Evolutionary conservation across 2,797 vertebrate species (phyloP), one percentile per base, ranked within the genome.

Genomic region (Holocentrus rufus): DNA sequence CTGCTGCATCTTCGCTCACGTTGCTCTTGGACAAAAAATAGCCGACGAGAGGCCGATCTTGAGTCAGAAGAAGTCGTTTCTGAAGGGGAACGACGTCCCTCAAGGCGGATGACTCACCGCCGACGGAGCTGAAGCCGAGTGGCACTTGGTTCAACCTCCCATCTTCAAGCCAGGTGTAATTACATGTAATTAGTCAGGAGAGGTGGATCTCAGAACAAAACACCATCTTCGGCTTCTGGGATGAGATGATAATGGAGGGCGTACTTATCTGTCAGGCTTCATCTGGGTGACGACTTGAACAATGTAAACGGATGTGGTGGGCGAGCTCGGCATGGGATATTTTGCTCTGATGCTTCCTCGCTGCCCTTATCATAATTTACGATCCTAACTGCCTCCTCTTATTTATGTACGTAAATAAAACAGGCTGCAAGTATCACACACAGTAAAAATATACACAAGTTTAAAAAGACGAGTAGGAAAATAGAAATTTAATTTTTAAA

Each of bases 151-250:
- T 69, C 31, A 18, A 3, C 53, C 39, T 46, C 15, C 15, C 54
- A 65, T 52, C 62, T 74, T 79, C 69, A 68, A 65, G 79, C 69
- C 65, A 61, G 57, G 76, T 57, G 1, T 65, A 71, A 90, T 88
- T 79, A 80, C 67, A 65, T 67, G 70, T 71, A 85, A 90, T 88
- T 86, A 80, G 1, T 0, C 46, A 58, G 47, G 30, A 77, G 77
- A 81, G 44, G 75, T 72, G 18, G 56, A 60, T 76, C 58, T 77
- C 69, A 13, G 69, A 65, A 82, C 69, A 60, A 27, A 10, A 47
- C 46, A 53, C 13, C 17, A 60, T 49, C 66, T 69, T 74, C 55
- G 67, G 47, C 47, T 66, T 9, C 36, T 69, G 42, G 22, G 53
- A 25, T 15, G 23, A 63, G 23, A 73, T 8, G 18, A 54, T 2